These are phyloP conservation scores for Euschistus heros DNA, from an alignment of 1,140 invertebrate genomes.

Conservation along the genomic window DNA sequence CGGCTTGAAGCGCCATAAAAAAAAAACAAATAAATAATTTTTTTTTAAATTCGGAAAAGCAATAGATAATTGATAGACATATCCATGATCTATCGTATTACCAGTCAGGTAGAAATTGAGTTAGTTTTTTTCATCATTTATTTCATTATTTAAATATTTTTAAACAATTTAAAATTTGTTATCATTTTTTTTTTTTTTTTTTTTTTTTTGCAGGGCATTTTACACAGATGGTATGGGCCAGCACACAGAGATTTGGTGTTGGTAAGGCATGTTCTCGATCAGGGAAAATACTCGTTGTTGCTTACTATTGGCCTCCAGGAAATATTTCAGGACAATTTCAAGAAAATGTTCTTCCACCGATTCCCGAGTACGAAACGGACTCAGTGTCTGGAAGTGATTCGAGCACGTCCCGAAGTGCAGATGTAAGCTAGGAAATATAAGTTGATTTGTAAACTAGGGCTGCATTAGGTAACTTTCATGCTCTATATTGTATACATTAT, in stretches of 20 bases:
- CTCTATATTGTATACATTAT: no score
- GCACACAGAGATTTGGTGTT: slow-evolving; percentile 64
- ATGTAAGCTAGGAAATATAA: slow-evolving; percentile 4
- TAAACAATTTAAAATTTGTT: no score
- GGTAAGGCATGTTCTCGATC: slow-evolving; percentile 64
- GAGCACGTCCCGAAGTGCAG: slow-evolving; percentile 21
- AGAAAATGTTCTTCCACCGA: slow-evolving; percentile 61
- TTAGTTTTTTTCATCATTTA: no score
- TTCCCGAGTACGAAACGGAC: slow-evolving; percentile 42
- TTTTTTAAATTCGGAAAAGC: no score
- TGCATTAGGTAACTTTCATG: background rate
- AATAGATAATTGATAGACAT: no score
- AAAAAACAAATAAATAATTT: no score
- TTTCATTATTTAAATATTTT: no score
- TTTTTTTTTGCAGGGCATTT: slow-evolving; percentile 57
- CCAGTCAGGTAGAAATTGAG: no score
- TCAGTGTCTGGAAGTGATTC: slow-evolving; percentile 27
- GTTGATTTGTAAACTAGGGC: background rate
- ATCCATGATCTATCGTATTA: no score
- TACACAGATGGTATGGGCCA: slow-evolving; percentile 81
- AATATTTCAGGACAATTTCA: slow-evolving; percentile 66
- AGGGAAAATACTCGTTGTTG: slow-evolving; percentile 68
- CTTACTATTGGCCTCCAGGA: slow-evolving; percentile 67
- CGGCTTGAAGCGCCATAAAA: no score
- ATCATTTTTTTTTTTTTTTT: background rate